Evolutionary conservation across 2,888 invertebrate species (phyloP).

Genomic region (Dolomedes plantarius): DNA sequence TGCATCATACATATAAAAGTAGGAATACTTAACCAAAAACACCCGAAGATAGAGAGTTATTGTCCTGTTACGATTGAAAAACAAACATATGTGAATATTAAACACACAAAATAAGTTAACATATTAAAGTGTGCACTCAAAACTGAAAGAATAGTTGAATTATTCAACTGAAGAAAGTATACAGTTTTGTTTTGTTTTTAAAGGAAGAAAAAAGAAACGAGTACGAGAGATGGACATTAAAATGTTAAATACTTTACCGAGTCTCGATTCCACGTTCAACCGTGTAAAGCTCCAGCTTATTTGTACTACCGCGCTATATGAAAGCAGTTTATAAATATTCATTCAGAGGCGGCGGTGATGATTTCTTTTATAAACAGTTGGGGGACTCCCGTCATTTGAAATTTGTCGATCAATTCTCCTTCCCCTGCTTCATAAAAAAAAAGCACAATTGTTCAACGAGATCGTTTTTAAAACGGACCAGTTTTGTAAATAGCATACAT

Average conservation of each 20-base stretch:
- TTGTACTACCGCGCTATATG: neutral
- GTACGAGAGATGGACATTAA: neutral
- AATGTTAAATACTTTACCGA: neutral
- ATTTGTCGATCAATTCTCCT: conserved; percentile 51
- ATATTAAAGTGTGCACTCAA: too few species aligned
- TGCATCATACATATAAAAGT: too few species aligned
- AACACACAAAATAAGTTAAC: too few species aligned
- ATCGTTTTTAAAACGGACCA: neutral
- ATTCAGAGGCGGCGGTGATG: neutral
- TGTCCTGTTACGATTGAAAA: too few species aligned
- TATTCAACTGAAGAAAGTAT: too few species aligned
- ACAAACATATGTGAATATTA: too few species aligned
- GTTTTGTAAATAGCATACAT: neutral
- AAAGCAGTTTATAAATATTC: conserved; percentile 4
- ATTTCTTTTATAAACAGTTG: neutral
- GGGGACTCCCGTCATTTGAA: conserved; percentile 50
- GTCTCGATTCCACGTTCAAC: neutral
- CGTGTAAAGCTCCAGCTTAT: neutral
- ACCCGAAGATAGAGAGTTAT: too few species aligned
- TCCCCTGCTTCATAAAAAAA: conserved; percentile 17
- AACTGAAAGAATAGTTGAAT: too few species aligned
- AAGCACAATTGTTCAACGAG: neutral
- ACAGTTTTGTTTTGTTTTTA: too few species aligned
- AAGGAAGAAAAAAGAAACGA: too few species aligned
- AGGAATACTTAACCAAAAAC: too few species aligned